Conservation (phyloP, 2,113 vertebrate genomes). For the Leptosomus discolor region DNA sequence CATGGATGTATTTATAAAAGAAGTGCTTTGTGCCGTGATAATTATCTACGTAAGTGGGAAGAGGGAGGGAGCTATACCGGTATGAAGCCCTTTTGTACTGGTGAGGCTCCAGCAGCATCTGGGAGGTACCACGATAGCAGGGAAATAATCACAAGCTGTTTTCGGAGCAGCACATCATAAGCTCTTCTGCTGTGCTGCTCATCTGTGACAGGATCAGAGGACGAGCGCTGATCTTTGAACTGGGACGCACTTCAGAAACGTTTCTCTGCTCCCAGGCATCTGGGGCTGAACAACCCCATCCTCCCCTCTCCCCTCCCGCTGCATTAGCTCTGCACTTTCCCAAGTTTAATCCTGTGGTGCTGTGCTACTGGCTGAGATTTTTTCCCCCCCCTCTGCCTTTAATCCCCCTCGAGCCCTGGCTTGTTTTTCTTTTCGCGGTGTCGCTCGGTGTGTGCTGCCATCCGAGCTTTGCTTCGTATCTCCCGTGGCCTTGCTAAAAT, state of each 20-base stretch:
- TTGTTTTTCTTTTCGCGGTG: background rate
- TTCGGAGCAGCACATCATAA: background rate
- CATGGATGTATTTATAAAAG: background rate
- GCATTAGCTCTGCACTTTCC: background rate
- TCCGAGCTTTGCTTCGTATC: background rate
- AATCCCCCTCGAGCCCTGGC: background rate
- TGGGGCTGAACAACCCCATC: background rate
- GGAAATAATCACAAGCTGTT: background rate
- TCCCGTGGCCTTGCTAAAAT: background rate
- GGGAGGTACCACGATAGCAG: background rate
- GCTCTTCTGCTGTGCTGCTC: background rate
- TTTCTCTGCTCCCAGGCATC: background rate
- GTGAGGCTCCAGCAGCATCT: background rate
- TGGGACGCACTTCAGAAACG: accelerated
- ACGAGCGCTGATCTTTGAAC: background rate
- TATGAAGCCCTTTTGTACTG: background rate
- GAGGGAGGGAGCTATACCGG: background rate
- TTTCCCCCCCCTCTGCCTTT: background rate
- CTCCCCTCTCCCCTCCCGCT: background rate
- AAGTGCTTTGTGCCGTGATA: background rate
- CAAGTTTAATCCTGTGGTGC: background rate
- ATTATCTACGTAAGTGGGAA: background rate
- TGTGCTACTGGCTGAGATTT: background rate
- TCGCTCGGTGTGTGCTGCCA: background rate
- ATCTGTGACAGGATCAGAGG: background rate